Percentiles rank a stretch among this genome's conserved stretches.
These are phyloP conservation scores for Pachyrhynchus sulphureomaculatus DNA, from an alignment of 1,140 invertebrate genomes.

Conservation along the genomic window DNA sequence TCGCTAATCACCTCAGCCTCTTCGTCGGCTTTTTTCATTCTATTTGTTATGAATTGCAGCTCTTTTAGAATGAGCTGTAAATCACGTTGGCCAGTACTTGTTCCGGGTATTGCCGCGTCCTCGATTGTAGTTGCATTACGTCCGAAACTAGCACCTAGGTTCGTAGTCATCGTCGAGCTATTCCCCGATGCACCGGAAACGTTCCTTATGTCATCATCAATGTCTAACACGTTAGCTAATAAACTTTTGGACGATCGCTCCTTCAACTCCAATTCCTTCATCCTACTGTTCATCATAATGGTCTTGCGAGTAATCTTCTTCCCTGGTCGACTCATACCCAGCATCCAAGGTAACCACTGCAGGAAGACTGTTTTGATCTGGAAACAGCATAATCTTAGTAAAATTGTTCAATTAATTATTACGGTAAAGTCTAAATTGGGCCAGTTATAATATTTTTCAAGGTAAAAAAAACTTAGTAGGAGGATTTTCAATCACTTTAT, in stretches of 20 bases:
- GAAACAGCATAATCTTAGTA: slow-evolving; percentile 28
- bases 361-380: slow-evolving; percentile 91
- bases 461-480: too few relatives aligned
- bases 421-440: too few relatives aligned
- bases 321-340: slow-evolving; percentile 91
- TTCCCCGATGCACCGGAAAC: slow-evolving; percentile 46
- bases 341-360: slow-evolving; percentile 94
- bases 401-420: too few relatives aligned
- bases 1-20: slow-evolving; percentile 91
- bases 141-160: slow-evolving; percentile 52
- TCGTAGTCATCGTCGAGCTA: slow-evolving; percentile 49
- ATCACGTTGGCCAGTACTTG: slow-evolving; percentile 56
- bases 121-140: slow-evolving; percentile 58
- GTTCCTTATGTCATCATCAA: slow-evolving; percentile 86
- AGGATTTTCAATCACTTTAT: too few relatives aligned
- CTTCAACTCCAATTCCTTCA: slow-evolving; percentile 84
- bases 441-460: too few relatives aligned
- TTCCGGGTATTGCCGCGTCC: slow-evolving; percentile 56
- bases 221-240: slow-evolving; percentile 91
- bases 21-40: slow-evolving; percentile 87
- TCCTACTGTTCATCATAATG: slow-evolving; percentile 79
- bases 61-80: slow-evolving; percentile 72
- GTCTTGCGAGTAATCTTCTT: slow-evolving; percentile 91
- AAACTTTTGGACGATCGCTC: slow-evolving; percentile 86
- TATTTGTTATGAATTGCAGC: slow-evolving; percentile 89